These are phyloP conservation scores for Eupithecia dodoneata DNA, from an alignment of 2,888 invertebrate species.

Conservation along the genomic window DNA sequence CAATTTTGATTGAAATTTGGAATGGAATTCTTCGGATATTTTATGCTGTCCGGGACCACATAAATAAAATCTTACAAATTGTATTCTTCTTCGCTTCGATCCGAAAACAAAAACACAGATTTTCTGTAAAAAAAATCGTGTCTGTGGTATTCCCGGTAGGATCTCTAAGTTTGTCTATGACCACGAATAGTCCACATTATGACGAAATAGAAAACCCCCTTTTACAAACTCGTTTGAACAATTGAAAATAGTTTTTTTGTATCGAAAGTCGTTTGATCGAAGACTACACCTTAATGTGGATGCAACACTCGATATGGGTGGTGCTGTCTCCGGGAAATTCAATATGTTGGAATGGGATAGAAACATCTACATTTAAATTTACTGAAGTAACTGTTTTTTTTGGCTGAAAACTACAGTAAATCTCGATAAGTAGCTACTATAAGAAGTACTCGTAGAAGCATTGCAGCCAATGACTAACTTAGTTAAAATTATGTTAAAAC, in stretches of 20 bases:
- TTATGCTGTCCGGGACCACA: too few species aligned
- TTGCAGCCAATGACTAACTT: too few species aligned
- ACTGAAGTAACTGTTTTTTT: background rate
- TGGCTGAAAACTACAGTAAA: background rate
- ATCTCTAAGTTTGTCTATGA: background rate
- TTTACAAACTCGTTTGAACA: background rate
- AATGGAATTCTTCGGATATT: background rate
- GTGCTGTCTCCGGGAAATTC: conserved; percentile 30
- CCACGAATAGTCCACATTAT: background rate
- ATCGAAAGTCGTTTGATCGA: background rate
- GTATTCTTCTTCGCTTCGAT: too few species aligned
- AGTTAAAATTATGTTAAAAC: too few species aligned
- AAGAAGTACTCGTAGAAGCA: too few species aligned
- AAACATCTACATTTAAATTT: conserved; percentile 14
- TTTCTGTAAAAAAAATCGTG: background rate
- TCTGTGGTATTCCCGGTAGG: background rate
- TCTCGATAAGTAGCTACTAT: too few species aligned
- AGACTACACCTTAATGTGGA: conserved; percentile 15
- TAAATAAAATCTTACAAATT: too few species aligned
- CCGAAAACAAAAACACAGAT: too few species aligned
- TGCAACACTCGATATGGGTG: conserved; percentile 31
- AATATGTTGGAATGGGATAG: conserved; percentile 20
- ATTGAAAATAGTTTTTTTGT: background rate
- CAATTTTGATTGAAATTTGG: background rate
- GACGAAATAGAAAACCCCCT: background rate